Base-by-base conservation (phyloP, 2,888 invertebrate genomes). In the Drosophila mayaguana region DNA sequence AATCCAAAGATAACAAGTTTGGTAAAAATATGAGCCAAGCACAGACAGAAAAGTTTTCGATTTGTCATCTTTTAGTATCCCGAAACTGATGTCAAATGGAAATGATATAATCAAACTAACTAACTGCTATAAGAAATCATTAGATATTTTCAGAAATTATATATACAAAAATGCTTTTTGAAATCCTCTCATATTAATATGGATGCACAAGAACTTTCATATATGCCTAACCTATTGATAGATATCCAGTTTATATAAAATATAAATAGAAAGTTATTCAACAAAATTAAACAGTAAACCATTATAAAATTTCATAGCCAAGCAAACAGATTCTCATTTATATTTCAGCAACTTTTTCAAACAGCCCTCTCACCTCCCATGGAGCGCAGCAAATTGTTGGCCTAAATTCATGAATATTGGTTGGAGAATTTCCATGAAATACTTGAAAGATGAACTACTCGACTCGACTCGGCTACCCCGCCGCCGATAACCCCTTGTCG, bases 371-470 rank as follows among this genome's bases (percentile, higher is more conserved):
- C 28, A 7, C 0, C 12, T 43, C 12, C 22, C 12, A 8, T 28
- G 16, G 32, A 25, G 20, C 34, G 22, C 18, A 3, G 12, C 12
- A 72, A 42, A 76, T 76, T 73, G 73, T 22, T 72, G 63, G 32
- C 45, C 53, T 54, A 25, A 56, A 56, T 51, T 60, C 54, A 34
- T 54, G 61, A 76, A 55, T 72, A 45, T 76, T 72, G 28, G 25
- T n/a, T 40, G 9, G 42, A 12, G 50, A 64, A 64, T 55, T 59
- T 55, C 14, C n/a, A 48, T 42, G n/a, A 72, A 72, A 64, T 72
- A 51, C 72, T 64, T 51, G 32, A 63, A 57, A 46, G 57, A 57
- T 53, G 55, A 28, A 34, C 51, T 53, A 36, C 36, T 32, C 11
- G 32, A 32, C 32, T 32, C 32, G 11, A 38, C 14, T 22, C 9